Conservation (phyloP, 2,797 vertebrate species). For the Hoplostethus mediterraneus region DNA sequence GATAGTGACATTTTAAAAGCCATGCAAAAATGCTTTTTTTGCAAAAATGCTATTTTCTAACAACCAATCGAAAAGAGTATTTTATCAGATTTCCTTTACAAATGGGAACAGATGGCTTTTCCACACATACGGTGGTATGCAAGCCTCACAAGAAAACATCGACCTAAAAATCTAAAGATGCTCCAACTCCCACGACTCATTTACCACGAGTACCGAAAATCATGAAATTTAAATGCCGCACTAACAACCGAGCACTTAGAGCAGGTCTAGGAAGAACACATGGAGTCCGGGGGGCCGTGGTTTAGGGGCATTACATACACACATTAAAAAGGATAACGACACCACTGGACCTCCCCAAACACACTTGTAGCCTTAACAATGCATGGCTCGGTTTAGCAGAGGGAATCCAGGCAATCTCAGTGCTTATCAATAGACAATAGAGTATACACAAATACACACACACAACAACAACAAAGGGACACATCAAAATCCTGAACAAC, state of each 20-base stretch:
- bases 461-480: neutral
- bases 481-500: slow-evolving; percentile 19
- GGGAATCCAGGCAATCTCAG: neutral
- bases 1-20: slow-evolving; percentile 1
- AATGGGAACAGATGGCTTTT: slow-evolving; percentile 3
- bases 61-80: neutral
- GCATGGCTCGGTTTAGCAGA: neutral
- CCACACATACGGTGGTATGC: neutral
- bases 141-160: neutral
- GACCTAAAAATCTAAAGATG: neutral
- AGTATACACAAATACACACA: neutral
- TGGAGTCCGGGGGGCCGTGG: neutral
- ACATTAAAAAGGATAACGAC: neutral
- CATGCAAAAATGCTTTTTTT: neutral
- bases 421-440: neutral
- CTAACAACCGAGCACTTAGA: neutral
- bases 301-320: no score
- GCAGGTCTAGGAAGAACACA: neutral
- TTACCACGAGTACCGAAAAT: neutral
- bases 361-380: slow-evolving; percentile 5
- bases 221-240: neutral
- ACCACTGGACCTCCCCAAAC: neutral
- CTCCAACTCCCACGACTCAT: neutral
- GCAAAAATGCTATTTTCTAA: neutral
- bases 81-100: neutral